Percentiles rank a stretch among this genome's conserved stretches.
Evolutionary conservation across 1,140 invertebrate genomes (phyloP).

Genomic region (Ceratosolen fusciceps): DNA sequence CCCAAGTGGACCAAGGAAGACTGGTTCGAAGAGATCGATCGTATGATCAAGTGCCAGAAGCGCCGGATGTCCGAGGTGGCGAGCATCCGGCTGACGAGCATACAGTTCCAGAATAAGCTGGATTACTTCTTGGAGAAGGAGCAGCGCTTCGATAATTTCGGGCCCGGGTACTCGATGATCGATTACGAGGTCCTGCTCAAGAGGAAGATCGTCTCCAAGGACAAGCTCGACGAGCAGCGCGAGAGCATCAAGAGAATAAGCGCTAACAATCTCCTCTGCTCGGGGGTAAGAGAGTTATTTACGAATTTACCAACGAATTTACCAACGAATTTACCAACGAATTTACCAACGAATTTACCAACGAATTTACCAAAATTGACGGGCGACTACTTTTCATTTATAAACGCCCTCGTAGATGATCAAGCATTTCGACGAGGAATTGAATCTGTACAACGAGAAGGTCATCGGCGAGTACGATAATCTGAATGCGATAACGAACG

Average conservation of each 20-base stretch:
- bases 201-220: slow-evolving; percentile 34
- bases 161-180: slow-evolving; percentile 46
- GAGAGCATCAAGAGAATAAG: slow-evolving; percentile 27
- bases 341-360: no score
- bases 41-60: slow-evolving; percentile 37
- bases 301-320: neutral
- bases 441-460: slow-evolving; percentile 22
- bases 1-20: neutral
- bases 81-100: slow-evolving; percentile 44
- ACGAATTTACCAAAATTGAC: no score
- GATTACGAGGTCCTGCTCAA: slow-evolving; percentile 51
- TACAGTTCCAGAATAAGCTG: slow-evolving; percentile 35
- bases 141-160: slow-evolving; percentile 41
- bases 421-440: slow-evolving; percentile 36
- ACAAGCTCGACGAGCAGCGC: slow-evolving; percentile 25
- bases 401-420: no score
- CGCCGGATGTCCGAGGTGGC: slow-evolving; percentile 28
- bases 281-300: slow-evolving; percentile 24
- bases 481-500: neutral
- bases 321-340: no score
- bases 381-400: no score
- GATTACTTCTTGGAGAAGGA: slow-evolving; percentile 9
- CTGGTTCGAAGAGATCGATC: neutral
- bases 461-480: neutral
- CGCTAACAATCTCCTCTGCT: neutral